A percentile compares a stretch with the other conserved stretches of the same genome.
Conservation (phyloP, 37 sponge, comb jelly and placozoan species). For the Amphimedon queenslandica region DNA sequence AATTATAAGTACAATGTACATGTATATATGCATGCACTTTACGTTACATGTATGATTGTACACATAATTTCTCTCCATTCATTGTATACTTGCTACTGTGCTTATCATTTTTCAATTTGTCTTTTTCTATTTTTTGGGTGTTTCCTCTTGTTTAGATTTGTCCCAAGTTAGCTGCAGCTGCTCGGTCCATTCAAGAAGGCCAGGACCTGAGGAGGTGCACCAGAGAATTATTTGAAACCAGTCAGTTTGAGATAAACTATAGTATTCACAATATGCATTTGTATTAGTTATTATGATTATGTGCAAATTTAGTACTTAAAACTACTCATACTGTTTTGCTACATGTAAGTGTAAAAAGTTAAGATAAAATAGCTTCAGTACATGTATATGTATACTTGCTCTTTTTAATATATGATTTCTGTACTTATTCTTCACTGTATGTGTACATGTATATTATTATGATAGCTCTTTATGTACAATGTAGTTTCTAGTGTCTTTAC, state of each 20-base stretch:
- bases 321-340: too few relatives aligned
- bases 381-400: background rate
- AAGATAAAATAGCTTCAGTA: background rate
- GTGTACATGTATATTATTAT: too few relatives aligned
- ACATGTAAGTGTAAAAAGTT: too few relatives aligned
- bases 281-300: background rate
- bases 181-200: conserved; percentile 28
- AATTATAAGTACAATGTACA: background rate
- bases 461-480: too few relatives aligned
- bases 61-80: background rate
- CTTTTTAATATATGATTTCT: background rate
- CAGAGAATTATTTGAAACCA: conserved; percentile 69
- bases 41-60: background rate
- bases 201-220: conserved; percentile 45
- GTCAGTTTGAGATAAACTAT: conserved; percentile 16
- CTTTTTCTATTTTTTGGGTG: too few relatives aligned
- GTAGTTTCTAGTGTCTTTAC: background rate
- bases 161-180: conserved; percentile 46
- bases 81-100: too few relatives aligned
- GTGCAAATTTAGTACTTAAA: background rate
- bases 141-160: conserved; percentile 51
- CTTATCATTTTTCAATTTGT: too few relatives aligned
- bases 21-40: background rate
- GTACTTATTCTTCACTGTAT: too few relatives aligned
- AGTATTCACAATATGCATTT: background rate